Base-by-base conservation (phyloP, 2,888 invertebrate genomes). In the Dioctria rufipes region DNA sequence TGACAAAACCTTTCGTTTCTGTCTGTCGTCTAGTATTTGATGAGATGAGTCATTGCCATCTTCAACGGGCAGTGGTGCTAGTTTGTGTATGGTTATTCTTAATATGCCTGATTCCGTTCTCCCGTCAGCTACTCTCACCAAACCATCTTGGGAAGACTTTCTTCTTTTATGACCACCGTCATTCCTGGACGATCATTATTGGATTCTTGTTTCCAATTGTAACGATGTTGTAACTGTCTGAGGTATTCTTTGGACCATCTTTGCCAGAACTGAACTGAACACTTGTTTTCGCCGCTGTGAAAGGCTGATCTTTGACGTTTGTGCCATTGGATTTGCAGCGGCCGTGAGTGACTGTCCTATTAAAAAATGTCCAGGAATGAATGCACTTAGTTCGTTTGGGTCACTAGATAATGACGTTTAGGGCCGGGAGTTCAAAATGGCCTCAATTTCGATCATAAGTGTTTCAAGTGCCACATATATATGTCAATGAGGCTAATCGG, bases 201-300 rank as follows among this genome's bases (percentile, higher is more conserved):
- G n/a, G n/a, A n/a, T n/a, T n/a, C n/a, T n/a, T n/a, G n/a, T n/a
- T n/a, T n/a, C n/a, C n/a, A n/a, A n/a, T n/a, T n/a, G n/a, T n/a
- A n/a, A n/a, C n/a, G n/a, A 46, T 46, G 46, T 46, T 46, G 46
- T 46, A 46, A 46, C 8, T 46, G 46, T 4, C 46, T 46, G 5
- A 58, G 58, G 58, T 58, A 58, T 8, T 58, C 58, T 11, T 58
- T 11, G n/a, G 58, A 58, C n/a, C 58, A 58, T 58, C 58, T 11
- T n/a, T 13, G n/a, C 58, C 58, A 58, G 4, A 58, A 58, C 13
- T 58, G n/a, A 11, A 4, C 4, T 58, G 11, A 13, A n/a, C 11
- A n/a, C 9, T 11, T 13, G 58, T 11, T 58, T 58, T 4, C 58
- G n/a, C 4, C 4, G 58, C 13, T 58, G n/a, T 11, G 4, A n/a